Evolutionary conservation across 2,797 vertebrate species (phyloP).

Genomic region (Sphenopsis melanotis): DNA sequence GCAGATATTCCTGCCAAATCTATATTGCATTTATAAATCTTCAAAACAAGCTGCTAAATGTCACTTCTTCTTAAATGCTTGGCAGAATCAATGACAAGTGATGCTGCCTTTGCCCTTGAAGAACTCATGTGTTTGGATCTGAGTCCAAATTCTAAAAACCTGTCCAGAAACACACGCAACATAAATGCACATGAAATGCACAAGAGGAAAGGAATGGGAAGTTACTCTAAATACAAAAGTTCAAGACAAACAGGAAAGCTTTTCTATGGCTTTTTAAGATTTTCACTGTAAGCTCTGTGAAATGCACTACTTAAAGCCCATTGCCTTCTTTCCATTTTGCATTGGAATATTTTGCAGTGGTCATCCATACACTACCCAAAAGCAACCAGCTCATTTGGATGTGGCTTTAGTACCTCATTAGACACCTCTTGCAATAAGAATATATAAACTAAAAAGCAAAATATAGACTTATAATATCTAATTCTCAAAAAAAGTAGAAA

Average conservation of each 20-base stretch:
- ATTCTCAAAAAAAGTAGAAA: background rate
- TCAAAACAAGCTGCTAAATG: conserved; percentile 68
- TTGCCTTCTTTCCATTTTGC: background rate
- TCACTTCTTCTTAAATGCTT: conserved; percentile 66
- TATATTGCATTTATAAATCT: conserved; percentile 64
- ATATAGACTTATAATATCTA: background rate
- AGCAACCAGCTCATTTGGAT: background rate
- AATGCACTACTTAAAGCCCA: background rate
- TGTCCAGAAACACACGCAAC: background rate
- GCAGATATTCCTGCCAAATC: conserved; percentile 61
- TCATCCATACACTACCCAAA: background rate
- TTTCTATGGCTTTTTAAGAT: background rate
- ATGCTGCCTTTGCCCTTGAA: conserved; percentile 57
- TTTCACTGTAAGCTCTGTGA: background rate
- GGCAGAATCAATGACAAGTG: conserved; percentile 55
- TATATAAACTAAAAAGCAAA: background rate
- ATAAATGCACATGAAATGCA: background rate
- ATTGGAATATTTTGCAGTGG: background rate
- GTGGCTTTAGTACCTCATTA: background rate
- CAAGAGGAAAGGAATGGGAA: background rate
- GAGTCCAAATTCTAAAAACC: conserved; percentile 29
- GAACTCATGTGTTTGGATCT: background rate
- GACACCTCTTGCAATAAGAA: background rate
- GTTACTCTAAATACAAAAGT: background rate
- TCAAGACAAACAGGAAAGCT: background rate